Evolutionary conservation across 1,140 invertebrate species (phyloP).

Genomic region (Hycleus phaleratus): DNA sequence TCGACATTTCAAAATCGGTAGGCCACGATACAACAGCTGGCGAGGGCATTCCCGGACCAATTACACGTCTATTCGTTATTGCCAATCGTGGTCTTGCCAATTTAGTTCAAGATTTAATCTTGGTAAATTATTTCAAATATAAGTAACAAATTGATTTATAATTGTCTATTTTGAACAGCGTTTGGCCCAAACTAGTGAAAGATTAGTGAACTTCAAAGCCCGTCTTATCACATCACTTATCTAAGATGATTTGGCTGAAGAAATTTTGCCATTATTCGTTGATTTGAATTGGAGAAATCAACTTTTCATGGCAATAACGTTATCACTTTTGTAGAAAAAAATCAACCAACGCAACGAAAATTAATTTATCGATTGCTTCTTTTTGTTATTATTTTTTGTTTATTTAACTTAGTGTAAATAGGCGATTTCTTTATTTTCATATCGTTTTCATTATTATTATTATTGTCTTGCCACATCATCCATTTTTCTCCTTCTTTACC

Average conservation of each 20-base stretch:
- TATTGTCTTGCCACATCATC: slow-evolving; percentile 10
- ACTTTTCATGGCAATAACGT: neutral
- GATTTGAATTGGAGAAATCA: neutral
- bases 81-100: slow-evolving; percentile 77
- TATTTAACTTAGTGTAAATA: slow-evolving; percentile 25
- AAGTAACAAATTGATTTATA: neutral
- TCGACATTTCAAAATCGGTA: slow-evolving; percentile 38
- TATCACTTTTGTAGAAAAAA: slow-evolving; percentile 11
- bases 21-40: slow-evolving; percentile 52
- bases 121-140: slow-evolving; percentile 44
- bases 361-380: slow-evolving; percentile 25
- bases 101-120: slow-evolving; percentile 75
- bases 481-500: neutral
- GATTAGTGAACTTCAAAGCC: slow-evolving; percentile 85
- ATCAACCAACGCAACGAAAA: slow-evolving; percentile 9
- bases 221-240: slow-evolving; percentile 80
- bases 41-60: slow-evolving; percentile 74
- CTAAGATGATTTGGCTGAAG: slow-evolving; percentile 43
- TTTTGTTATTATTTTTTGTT: slow-evolving; percentile 17
- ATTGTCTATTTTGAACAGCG: slow-evolving; percentile 48
- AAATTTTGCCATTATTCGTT: slow-evolving; percentile 3
- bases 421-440: slow-evolving; percentile 10
- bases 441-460: neutral
- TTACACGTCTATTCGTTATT: slow-evolving; percentile 74
- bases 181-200: slow-evolving; percentile 76